Base-by-base conservation (phyloP, 1,140 invertebrate species). In the Saccostrea echinata region DNA sequence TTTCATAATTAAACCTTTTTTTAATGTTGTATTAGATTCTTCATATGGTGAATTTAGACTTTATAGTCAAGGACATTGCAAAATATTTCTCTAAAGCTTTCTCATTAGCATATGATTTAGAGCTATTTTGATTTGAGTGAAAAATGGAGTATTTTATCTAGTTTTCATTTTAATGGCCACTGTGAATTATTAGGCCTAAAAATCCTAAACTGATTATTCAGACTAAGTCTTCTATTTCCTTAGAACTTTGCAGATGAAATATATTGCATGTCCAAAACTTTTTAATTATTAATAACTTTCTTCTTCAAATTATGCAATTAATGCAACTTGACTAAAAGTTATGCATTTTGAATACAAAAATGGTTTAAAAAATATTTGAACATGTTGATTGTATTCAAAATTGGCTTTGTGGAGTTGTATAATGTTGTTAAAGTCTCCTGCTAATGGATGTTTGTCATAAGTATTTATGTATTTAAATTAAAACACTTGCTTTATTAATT, bases 191-290 rank as follows among this genome's bases (percentile, higher is more conserved):
- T 71, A 71, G 30, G 68, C 3, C 27, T 76, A 33, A 76, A 76
- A 76, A 16, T 16, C 68, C 30, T 16, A 6, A 76, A 30, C 11
- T 30, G 11, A 30, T 16, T 30, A 33, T 27, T 27, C 27, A 16
- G 24, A 33, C 3, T 2, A 76, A 76, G 13, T 30, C 13, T 76
- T 13, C 3, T 9, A 76, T 30, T 76, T 76, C 24, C 68, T 76
- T 76, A 16, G 68, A 76, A 76, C 68, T 76, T 76, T 30, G 24
- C 30, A 16, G 68, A 76, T 76, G 30, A 76, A 35, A 76, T 76
- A 76, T 76, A 16, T 4, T 6, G 21, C 27, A 16, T 76, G 68
- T 30, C 27, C 13, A 30, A 27, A 76, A 30, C 12, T 76, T 76
- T 27, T 71, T 33, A 61, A 61, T 61, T 61, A 61, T 21, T 61